Evolutionary conservation across 2,113 vertebrate genomes (phyloP).

Genomic region (Muscicapa adusta): DNA sequence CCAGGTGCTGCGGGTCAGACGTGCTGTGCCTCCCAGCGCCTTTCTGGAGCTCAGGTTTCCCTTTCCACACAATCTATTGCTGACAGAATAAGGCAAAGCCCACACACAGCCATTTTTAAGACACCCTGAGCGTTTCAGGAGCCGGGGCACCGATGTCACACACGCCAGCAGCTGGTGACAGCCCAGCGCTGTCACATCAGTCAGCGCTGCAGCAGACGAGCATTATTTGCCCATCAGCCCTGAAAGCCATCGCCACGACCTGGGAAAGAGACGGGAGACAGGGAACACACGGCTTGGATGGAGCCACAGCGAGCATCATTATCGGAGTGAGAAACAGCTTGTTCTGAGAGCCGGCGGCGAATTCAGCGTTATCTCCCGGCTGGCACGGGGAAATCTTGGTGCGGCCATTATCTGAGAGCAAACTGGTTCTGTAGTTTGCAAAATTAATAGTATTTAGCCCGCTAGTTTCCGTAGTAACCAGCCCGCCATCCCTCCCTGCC

Average conservation of each 20-base stretch:
- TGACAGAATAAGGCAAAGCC: not conserved
- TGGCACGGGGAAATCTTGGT: not conserved
- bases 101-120: fast-evolving
- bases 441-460: conserved; percentile 17
- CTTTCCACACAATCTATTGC: not conserved
- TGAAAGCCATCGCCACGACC: not conserved
- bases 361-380: not conserved
- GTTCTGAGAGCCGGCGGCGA: not conserved
- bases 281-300: not conserved
- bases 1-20: fast-evolving
- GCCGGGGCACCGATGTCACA: not conserved
- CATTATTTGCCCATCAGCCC: not conserved
- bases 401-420: not conserved
- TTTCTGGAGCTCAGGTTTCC: not conserved
- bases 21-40: not conserved
- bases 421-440: not conserved
- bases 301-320: not conserved
- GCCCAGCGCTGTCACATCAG: not conserved
- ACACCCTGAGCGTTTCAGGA: fast-evolving
- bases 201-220: not conserved
- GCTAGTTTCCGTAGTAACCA: conserved; percentile 31
- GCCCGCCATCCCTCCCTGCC: not conserved
- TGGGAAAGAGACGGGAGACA: not conserved
- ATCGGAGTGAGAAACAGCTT: not conserved
- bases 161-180: not conserved